Conservation (phyloP, 1,140 invertebrate genomes). For the Euschistus heros region DNA sequence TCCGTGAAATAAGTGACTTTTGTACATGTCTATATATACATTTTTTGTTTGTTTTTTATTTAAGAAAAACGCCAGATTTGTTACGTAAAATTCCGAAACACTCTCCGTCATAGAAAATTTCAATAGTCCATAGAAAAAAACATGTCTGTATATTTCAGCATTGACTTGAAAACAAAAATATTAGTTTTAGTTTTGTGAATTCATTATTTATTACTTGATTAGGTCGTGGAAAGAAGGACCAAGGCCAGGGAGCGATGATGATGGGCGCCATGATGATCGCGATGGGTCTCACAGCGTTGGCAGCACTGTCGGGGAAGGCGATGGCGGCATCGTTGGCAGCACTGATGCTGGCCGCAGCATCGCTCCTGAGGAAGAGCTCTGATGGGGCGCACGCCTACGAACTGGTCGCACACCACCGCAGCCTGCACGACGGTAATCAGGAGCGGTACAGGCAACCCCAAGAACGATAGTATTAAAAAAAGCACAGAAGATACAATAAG, state of each 20-base stretch:
- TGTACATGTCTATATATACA: too few species aligned
- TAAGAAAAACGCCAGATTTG: too few species aligned
- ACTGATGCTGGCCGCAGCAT: slow-evolving; percentile 59
- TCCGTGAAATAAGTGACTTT: too few species aligned
- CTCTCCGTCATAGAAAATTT: too few species aligned
- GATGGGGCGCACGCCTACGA: neutral
- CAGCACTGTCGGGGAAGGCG: slow-evolving; percentile 66
- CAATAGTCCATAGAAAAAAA: too few species aligned
- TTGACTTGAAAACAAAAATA: too few species aligned
- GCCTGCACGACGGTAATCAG: neutral
- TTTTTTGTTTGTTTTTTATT: too few species aligned
- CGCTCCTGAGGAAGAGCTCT: slow-evolving; percentile 58
- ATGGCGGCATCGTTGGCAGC: slow-evolving; percentile 70
- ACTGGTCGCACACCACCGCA: slow-evolving; percentile 12
- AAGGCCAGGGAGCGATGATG: slow-evolving; percentile 35
- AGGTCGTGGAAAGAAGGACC: slow-evolving; percentile 31
- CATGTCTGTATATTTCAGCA: too few species aligned
- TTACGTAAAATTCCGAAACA: too few species aligned
- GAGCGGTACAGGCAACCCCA: neutral
- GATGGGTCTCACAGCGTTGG: slow-evolving; percentile 57
- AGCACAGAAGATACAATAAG: too few species aligned
- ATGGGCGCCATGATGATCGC: slow-evolving; percentile 55
- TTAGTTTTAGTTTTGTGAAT: too few species aligned
- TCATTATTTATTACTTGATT: neutral
- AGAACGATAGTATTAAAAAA: too few species aligned